Base-by-base conservation (phyloP, 2,113 vertebrate genomes). In the Hippolais icterina region DNA sequence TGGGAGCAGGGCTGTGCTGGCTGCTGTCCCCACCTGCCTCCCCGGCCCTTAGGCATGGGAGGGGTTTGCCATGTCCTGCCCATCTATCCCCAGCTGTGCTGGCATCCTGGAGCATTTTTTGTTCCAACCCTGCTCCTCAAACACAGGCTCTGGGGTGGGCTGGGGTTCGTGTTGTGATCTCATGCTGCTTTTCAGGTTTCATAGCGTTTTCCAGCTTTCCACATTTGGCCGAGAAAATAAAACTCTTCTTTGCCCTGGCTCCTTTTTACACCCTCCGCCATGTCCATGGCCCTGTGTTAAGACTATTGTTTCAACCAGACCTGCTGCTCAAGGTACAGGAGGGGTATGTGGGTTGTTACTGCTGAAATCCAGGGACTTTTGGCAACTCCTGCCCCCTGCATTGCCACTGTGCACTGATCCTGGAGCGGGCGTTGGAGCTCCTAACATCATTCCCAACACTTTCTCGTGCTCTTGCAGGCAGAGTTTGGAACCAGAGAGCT, bases 121-220 rank as follows among this genome's bases (percentile, higher is more conserved):
- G 4, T 41, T 31, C 33, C 71, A 50, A 31, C 27, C 6, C 35
- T 19, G 19, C 1, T 0, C 39, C 46, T 61, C 46, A 65, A 6
- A 27, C 50, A 50, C 10, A 5, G 10, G 6, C 2, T 6, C 18
- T 50, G 74, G 37, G 39, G 10, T 12, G 14, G 37, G 14, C 28
- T 64, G 56, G 29, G 52, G 9, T 46, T 49, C 1, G 4, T 3
- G 1, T 21, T 65, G 24, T 28, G 60, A 5, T 65, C n/a, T 78
- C 71, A 63, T 44, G 19, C 86, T 42, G 44, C 60, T 72, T 95
- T 66, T 35, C 95, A 99, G 99, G 97, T 57, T 99, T 99, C 97
- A 98, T 99, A 90, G 99, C 98, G 0, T 99, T 99, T 96, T 99
- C 99, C 24, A 97, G 94, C 46, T 98, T 99, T 91, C 99, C 98